Conservation (phyloP, 2,888 invertebrate genomes). For the Watsonalla cultraria region DNA sequence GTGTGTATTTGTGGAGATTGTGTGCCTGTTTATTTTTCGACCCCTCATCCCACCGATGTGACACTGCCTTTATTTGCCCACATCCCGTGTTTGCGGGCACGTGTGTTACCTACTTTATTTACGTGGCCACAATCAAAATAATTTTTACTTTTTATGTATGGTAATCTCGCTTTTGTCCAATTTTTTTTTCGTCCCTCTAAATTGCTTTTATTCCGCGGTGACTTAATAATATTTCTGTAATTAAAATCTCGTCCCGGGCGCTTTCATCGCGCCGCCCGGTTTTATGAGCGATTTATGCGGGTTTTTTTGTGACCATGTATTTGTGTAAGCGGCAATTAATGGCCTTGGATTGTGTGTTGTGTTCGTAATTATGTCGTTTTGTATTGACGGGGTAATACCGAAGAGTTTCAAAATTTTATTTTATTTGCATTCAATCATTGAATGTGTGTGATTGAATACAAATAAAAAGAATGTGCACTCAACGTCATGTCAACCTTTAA, state of each 20-base stretch:
- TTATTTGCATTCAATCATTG: no score
- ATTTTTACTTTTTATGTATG: constrained; percentile 69
- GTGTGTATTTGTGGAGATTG: constrained; percentile 68
- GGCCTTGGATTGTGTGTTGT: constrained; percentile 18
- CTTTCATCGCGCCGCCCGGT: constrained; percentile 45
- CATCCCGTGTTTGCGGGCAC: constrained; percentile 54
- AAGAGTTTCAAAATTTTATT: not conserved
- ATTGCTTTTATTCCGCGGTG: constrained; percentile 66
- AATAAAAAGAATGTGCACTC: no score
- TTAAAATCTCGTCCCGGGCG: constrained; percentile 62
- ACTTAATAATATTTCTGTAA: constrained; percentile 74
- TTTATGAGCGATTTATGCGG: constrained; percentile 50
- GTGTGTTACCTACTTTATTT: constrained; percentile 62
- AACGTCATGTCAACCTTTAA: no score
- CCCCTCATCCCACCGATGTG: constrained; percentile 32
- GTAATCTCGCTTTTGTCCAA: constrained; percentile 51
- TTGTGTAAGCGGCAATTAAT: constrained; percentile 48
- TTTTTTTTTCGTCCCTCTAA: constrained; percentile 29
- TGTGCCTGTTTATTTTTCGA: constrained; percentile 69
- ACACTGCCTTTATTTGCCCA: constrained; percentile 61
- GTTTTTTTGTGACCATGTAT: constrained; percentile 37
- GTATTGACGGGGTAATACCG: not conserved
- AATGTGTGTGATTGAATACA: no score
- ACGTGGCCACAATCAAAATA: constrained; percentile 69
- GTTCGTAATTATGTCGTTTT: constrained; percentile 3